Conservation (phyloP, 2,797 vertebrate genomes). For the Labeo calbasu region DNA sequence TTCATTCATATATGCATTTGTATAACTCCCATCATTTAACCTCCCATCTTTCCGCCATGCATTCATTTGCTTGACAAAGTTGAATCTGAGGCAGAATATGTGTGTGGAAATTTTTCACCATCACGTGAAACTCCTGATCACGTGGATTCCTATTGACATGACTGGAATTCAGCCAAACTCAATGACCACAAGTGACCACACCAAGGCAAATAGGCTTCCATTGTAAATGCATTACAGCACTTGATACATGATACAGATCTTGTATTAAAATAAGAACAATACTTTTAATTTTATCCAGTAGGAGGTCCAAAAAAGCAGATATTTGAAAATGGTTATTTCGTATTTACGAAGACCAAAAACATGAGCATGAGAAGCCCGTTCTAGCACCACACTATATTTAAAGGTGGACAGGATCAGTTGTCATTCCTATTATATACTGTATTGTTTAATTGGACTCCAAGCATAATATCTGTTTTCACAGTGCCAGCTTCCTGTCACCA, state of each 20-base stretch:
- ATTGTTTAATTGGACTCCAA: conserved; percentile 14
- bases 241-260: no score
- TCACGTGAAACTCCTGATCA: not conserved
- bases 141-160: not conserved
- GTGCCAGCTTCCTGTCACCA: conserved; percentile 11
- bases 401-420: conserved; percentile 7
- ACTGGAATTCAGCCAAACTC: not conserved
- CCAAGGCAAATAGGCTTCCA: not conserved
- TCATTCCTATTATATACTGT: not conserved
- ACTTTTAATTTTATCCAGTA: not conserved
- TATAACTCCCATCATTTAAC: no score
- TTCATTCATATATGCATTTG: no score
- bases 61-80: not conserved
- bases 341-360: not conserved
- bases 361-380: not conserved
- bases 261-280: not conserved
- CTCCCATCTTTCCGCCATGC: no score
- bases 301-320: not conserved
- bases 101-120: not conserved
- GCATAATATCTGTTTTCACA: conserved; percentile 14
- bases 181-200: not conserved
- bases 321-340: no score
- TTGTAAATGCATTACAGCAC: not conserved
- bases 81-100: not conserved
- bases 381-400: conserved; percentile 9